These are phyloP conservation scores for Lepus oiostolus DNA, from an alignment of 2,797 vertebrate species.

Conservation along the genomic window DNA sequence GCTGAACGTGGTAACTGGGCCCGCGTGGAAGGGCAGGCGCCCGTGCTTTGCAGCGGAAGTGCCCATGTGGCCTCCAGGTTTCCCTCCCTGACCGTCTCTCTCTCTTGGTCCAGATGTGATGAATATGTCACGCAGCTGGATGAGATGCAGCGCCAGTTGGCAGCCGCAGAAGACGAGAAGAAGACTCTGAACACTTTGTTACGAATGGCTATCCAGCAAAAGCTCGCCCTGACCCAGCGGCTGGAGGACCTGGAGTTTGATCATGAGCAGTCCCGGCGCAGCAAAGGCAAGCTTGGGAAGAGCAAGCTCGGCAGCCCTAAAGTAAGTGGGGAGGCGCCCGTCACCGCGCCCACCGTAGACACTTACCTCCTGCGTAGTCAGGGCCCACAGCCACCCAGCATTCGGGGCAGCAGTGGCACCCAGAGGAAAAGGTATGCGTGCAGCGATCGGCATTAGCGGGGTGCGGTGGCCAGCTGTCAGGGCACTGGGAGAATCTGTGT, in stretches of 20 bases:
- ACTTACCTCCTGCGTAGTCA: constrained; percentile 92
- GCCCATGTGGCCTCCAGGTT: background rate
- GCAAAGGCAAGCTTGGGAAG: constrained; percentile 95
- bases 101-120: constrained; percentile 92
- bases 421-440: constrained; percentile 94
- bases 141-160: constrained; percentile 99
- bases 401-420: constrained; percentile 91
- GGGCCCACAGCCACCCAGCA: constrained; percentile 92
- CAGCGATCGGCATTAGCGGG: constrained; percentile 88
- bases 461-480: constrained; percentile 87
- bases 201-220: constrained; percentile 99
- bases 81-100: background rate
- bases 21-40: background rate
- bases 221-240: constrained; percentile 97
- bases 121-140: constrained; percentile 98
- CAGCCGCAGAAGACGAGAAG: constrained; percentile 99
- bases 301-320: constrained; percentile 97
- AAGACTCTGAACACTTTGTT: constrained; percentile 99
- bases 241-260: constrained; percentile 99
- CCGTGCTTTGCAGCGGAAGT: background rate
- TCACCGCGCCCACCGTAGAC: constrained; percentile 91
- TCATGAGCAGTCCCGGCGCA: constrained; percentile 96
- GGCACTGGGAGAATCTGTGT: constrained; percentile 85
- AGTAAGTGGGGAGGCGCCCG: constrained; percentile 95
- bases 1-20: background rate